phyloP scores from a whole-genome alignment of 2,888 invertebrate species.

The Drosophila vallismaia region DNA sequence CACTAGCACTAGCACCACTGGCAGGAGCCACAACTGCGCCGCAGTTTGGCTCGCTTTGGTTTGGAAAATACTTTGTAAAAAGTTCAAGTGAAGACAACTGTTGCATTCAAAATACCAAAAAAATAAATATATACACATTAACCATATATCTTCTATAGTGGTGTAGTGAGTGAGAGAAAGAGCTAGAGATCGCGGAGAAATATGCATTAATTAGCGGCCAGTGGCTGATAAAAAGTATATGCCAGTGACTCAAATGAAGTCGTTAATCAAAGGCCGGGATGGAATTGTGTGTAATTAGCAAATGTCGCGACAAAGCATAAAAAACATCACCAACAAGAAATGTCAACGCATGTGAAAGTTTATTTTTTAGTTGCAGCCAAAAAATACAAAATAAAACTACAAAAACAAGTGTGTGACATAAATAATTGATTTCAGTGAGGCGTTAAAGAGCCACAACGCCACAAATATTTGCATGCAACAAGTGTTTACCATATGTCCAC shows the following conservation, averaged over 20 bases:
- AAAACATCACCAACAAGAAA: slow-evolving; percentile 30
- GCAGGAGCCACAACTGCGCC: slow-evolving; percentile 51
- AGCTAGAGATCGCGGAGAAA: slow-evolving; percentile 6
- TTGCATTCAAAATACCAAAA: slow-evolving; percentile 36
- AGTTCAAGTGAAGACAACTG: slow-evolving; percentile 54
- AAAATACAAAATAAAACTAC: slow-evolving; percentile 23
- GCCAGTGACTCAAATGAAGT: slow-evolving; percentile 40
- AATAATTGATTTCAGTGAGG: slow-evolving; percentile 59
- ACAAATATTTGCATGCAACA: slow-evolving; percentile 61
- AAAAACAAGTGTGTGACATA: slow-evolving; percentile 55
- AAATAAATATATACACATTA: slow-evolving; percentile 21
- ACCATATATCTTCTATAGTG: slow-evolving; percentile 31
- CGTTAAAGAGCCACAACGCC: slow-evolving; percentile 43
- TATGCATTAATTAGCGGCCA: slow-evolving; percentile 50
- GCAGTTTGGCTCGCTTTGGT: slow-evolving; percentile 43
- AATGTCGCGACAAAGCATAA: slow-evolving; percentile 44
- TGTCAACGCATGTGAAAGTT: slow-evolving; percentile 66
- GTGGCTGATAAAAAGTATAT: slow-evolving; percentile 28
- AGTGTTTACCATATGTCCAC: slow-evolving; percentile 71
- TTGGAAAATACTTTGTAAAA: slow-evolving; percentile 47
- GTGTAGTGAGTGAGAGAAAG: slow-evolving; percentile 2
- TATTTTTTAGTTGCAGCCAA: slow-evolving; percentile 43
- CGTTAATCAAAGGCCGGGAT: slow-evolving; percentile 52
- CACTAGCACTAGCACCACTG: slow-evolving; percentile 32
- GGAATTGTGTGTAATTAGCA: slow-evolving; percentile 56